Conservation (phyloP, 1,140 invertebrate species). For the Hyposmocoma kahamanoa region DNA sequence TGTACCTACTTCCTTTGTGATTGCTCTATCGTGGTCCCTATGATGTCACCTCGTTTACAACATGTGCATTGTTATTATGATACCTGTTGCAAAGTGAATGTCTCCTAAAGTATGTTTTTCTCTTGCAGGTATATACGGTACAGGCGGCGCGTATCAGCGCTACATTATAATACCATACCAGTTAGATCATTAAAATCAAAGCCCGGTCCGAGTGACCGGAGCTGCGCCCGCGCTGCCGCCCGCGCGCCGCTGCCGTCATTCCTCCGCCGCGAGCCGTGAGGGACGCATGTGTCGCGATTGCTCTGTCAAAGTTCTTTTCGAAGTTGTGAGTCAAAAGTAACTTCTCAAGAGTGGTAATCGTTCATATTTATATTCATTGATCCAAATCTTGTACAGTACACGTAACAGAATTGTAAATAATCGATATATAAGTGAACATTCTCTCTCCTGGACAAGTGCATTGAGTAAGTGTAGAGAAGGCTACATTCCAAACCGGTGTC, state of each 20-base stretch:
- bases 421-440: constrained; percentile 26
- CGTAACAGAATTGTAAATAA: constrained; percentile 24
- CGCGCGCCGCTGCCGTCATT: constrained; percentile 25
- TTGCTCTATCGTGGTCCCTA: too few relatives aligned
- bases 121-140: constrained; percentile 31
- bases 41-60: too few relatives aligned
- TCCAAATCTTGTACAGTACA: too few relatives aligned
- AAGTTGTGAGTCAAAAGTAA: constrained; percentile 19
- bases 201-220: constrained; percentile 37
- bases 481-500: constrained; percentile 70
- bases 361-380: too few relatives aligned
- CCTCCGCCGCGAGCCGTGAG: constrained; percentile 26
- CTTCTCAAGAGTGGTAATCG: too few relatives aligned
- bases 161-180: constrained; percentile 3
- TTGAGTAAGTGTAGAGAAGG: constrained; percentile 50
- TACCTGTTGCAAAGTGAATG: background rate
- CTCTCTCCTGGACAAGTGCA: constrained; percentile 44
- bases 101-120: constrained; percentile 12
- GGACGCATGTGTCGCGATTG: constrained; percentile 12
- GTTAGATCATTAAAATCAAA: constrained; percentile 40
- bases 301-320: constrained; percentile 9
- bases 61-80: background rate
- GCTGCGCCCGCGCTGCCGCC: constrained; percentile 25
- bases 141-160: constrained; percentile 24
- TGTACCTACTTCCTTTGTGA: too few relatives aligned